Evolutionary conservation across 1,140 invertebrate genomes (phyloP), one percentile per base, ranked within the genome.

Genomic region (Diprion similis): DNA sequence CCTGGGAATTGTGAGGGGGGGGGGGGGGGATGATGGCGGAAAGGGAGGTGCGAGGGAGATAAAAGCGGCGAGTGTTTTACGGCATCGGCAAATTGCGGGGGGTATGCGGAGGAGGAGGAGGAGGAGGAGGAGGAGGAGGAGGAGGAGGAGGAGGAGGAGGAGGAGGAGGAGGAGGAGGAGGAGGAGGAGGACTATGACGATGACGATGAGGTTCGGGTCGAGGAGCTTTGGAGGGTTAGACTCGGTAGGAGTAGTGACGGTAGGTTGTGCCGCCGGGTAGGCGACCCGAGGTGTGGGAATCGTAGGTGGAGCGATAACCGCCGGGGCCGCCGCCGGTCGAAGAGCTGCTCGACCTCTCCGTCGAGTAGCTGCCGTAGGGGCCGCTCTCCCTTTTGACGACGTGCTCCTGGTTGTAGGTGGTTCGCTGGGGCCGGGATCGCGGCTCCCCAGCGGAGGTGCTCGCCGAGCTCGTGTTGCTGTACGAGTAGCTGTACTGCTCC

Each of bases 231-330:
- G 47, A 11, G 64, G 67, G 78, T 91, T 94, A 96, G 82, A 95
- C 93, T 86, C 94, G 93, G 89, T 95, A 95, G 77, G 94, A 94
- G 87, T 92, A 96, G 86, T 95, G 94, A 77, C 94, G 93, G 85
- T 95, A 95, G 80, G 87, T 90, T 80, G 94, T 95, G 83, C 94
- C 94, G 78, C 92, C 91, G 71, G 94, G 95, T 83, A 95, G 90
- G 82, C 92, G 91, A 79, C 94, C 95, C 85, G 92, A 92, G 74
- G 91, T 89, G 76, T 91, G 91, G 64, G 93, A 93, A 77, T 93
- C 93, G 88, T 95, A 95, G 80, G 94, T 93, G 70, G 91, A 91
- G 74, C 85, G 89, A 86, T 95, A 95, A 78, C 93, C 92, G 81
- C 94, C 92, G 74, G 94, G 94, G 72, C 93, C 94, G 83, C 92